Base-by-base conservation (phyloP, 2,113 vertebrate genomes). In the Xyliphius kryptos region DNA sequence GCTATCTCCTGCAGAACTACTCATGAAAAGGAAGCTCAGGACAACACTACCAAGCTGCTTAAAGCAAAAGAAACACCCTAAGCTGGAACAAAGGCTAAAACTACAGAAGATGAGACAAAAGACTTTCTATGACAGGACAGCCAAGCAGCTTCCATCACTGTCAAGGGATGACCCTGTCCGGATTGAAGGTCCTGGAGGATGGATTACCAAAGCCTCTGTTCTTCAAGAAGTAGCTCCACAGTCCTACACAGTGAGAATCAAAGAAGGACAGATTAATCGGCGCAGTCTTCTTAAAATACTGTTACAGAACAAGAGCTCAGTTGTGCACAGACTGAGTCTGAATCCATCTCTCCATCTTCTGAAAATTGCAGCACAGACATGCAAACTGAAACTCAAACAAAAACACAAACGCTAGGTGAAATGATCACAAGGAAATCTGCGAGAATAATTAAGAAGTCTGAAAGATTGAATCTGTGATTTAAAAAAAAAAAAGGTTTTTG, bases 171-270 rank as follows among this genome's bases (percentile, higher is more conserved):
- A 41, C 40, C 5, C 40, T 7, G 40, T 41, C 40, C 6, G 38
- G 17, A 57, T 57, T 20, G 55, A 43, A 43, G 20, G 37, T 57
- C 55, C 55, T 43, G 55, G 40, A 40, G 36, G 55, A 56, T 56
- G 36, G 55, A 41, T 16, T 3, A 57, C 55, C 3, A 57, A 57
- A 43, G 37, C 38, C 55, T 41, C 38, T 57, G 55, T 57, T 57
- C 55, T 57, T 43, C 55, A 57, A 43, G 55, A 57, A n/a, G 55
- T 57, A 14, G 37, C 37, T 57, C 37, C 55, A 43, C 55, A 57
- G 16, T 43, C 55, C 38, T 43, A 20, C 17, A 57, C 55, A 2
- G 37, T 21, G 55, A 57, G 38, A 57, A 57, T 37, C 1, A 3
- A 6, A 16, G 54, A 56, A 40, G 54, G 54, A 37, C 54, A 56